Evolutionary conservation across 2,888 invertebrate species (phyloP).

Genomic region (Bedellia somnulentella): DNA sequence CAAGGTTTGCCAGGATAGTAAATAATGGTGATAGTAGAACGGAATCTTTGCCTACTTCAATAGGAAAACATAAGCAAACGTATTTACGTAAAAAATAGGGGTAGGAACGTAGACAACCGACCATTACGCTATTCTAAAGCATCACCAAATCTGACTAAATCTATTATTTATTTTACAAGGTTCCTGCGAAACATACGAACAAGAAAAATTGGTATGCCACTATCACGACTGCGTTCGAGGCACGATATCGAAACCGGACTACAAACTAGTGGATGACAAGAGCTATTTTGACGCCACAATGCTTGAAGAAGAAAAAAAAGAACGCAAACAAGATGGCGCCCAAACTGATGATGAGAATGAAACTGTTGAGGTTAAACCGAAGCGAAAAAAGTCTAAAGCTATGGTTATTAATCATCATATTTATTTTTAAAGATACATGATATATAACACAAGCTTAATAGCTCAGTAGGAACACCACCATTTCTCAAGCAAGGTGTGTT

Average conservation of each 20-base stretch:
- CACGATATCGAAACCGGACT: conserved; percentile 39
- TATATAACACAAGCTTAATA: no score
- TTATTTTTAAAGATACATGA: conserved; percentile 50
- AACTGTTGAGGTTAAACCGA: conserved; percentile 15
- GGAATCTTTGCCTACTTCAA: no score
- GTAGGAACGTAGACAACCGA: no score
- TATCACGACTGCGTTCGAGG: conserved; percentile 63
- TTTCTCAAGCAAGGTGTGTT: no score
- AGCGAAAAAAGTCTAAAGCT: conserved; percentile 30
- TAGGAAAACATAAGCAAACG: no score
- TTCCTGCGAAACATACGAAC: conserved; percentile 64
- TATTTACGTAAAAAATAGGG: no score
- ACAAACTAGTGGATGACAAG: conserved; percentile 43
- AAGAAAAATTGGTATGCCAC: conserved; percentile 60
- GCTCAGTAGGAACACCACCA: no score
- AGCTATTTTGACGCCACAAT: conserved; percentile 41
- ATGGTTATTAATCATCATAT: conserved; percentile 53
- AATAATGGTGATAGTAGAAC: no score
- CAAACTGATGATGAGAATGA: conserved; percentile 10
- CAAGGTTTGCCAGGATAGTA: no score
- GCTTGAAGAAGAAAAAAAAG: conserved; percentile 28
- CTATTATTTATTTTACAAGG: no score
- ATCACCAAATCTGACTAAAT: no score
- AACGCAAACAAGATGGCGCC: conserved; percentile 9
- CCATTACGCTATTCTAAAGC: no score